Conservation (phyloP, 2,113 vertebrate genomes). For the Indicator indicator region DNA sequence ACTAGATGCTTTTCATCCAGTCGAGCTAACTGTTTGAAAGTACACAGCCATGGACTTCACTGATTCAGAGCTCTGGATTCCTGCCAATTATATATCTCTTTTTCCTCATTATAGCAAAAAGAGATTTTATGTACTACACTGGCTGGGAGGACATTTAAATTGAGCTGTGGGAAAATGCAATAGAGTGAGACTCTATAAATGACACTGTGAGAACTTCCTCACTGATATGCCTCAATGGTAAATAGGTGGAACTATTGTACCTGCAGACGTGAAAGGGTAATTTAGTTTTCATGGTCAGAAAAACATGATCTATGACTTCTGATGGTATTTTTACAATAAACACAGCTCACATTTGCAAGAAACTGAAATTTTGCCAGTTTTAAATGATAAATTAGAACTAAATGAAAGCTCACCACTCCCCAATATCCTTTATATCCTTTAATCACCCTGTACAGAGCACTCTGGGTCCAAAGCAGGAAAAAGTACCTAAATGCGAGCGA, state of each 20-base stretch:
- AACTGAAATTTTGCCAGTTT: neutral
- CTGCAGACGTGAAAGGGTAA: neutral
- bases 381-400: neutral
- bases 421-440: neutral
- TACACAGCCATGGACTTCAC: neutral
- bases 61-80: neutral
- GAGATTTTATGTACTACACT: neutral
- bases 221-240: neutral
- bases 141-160: neutral
- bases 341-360: neutral
- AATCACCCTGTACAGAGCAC: neutral
- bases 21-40: neutral
- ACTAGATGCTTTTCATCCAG: neutral
- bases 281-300: conserved; percentile 14
- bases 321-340: neutral
- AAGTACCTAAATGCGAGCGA: neutral
- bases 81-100: neutral
- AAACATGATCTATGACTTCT: neutral
- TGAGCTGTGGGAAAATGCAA: conserved; percentile 60
- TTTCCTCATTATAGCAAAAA: neutral
- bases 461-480: neutral
- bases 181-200: conserved; percentile 43
- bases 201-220: conserved; percentile 63
- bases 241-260: conserved; percentile 33
- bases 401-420: neutral